phyloP scores from a whole-genome alignment of 2,113 vertebrate species.

The Zosterops borbonicus region DNA sequence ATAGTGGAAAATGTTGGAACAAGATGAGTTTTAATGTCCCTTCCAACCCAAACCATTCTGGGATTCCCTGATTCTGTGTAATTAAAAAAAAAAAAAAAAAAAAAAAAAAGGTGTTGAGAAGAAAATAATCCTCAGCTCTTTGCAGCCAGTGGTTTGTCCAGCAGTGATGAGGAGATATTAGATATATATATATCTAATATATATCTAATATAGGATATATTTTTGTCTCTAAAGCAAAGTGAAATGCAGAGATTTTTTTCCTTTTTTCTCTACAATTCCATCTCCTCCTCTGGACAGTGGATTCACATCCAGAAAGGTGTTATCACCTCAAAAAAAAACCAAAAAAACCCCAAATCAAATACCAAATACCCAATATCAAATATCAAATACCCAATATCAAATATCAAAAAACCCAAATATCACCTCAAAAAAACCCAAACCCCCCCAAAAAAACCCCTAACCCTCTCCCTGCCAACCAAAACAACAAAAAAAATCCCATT shows the following conservation, averaged over 20 bases:
- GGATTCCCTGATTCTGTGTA: neutral
- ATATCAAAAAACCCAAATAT: no score
- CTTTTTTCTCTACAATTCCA: neutral
- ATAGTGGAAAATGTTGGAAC: no score
- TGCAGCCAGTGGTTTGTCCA: neutral
- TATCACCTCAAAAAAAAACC: neutral
- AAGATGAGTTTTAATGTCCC: no score
- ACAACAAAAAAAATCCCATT: neutral
- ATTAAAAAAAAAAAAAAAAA: neutral
- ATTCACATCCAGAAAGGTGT: rapidly evolving
- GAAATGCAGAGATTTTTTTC: neutral
- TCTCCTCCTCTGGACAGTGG: neutral
- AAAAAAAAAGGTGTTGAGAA: neutral
- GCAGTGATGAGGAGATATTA: neutral
- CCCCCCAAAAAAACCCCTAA: neutral
- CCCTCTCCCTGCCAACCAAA: neutral
- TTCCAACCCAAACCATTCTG: neutral
- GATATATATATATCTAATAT: neutral
- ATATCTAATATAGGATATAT: no score
- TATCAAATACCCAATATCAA: no score
- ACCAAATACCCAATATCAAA: no score
- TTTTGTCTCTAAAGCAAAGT: neutral
- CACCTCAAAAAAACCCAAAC: no score
- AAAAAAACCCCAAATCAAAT: neutral
- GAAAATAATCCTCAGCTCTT: neutral